These are phyloP conservation scores for Apotomis capreana DNA, from an alignment of 2,888 invertebrate species.

Conservation along the genomic window DNA sequence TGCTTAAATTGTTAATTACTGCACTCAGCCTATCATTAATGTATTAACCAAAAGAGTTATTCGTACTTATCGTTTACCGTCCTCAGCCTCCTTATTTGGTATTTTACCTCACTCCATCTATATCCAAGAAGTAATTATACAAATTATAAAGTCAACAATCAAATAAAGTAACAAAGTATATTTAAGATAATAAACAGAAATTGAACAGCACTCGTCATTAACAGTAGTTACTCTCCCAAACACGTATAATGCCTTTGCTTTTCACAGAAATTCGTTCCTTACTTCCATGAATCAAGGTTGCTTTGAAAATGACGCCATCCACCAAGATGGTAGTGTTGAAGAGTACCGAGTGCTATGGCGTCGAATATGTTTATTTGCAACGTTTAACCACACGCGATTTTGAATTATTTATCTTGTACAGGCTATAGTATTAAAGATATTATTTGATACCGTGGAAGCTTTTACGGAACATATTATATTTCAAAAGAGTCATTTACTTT, in stretches of 20 bases:
- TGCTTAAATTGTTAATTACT: no score
- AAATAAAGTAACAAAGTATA: conserved; percentile 17
- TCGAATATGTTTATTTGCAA: conserved; percentile 14
- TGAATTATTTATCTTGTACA: conserved; percentile 11
- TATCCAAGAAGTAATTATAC: not conserved
- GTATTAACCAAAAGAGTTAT: no score
- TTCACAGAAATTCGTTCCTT: not conserved
- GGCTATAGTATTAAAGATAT: conserved; percentile 9
- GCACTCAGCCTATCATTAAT: no score
- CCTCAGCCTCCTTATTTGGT: no score
- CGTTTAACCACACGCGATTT: conserved; percentile 19
- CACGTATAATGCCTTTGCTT: not conserved
- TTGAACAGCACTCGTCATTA: conserved; percentile 1
- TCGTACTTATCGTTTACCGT: no score
- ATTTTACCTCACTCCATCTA: no score
- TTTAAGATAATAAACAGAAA: conserved; percentile 19
- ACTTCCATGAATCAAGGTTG: not conserved
- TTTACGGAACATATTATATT: not conserved
- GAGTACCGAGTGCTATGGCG: not conserved
- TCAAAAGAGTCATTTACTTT: no score
- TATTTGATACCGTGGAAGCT: not conserved
- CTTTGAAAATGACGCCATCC: not conserved
- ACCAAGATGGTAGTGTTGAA: not conserved
- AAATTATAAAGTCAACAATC: conserved; percentile 5
- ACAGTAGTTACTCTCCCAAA: not conserved